Conservation (phyloP, 2,113 vertebrate species). For the Struthidea cinerea region DNA sequence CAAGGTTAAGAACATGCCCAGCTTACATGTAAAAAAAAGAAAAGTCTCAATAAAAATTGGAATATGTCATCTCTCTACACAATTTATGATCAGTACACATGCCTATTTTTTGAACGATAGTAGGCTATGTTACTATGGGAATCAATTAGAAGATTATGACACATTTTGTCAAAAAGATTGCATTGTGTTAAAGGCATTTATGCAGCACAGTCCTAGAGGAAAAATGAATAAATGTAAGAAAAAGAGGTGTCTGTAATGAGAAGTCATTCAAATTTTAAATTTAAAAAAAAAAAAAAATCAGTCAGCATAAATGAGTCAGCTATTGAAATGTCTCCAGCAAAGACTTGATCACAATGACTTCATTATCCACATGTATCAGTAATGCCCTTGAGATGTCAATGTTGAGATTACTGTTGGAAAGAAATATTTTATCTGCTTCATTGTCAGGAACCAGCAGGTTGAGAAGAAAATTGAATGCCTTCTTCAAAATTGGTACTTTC, state of each 20-base stretch:
- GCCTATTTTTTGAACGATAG: not conserved
- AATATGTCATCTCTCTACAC: not conserved
- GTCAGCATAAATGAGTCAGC: not conserved
- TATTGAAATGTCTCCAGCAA: not conserved
- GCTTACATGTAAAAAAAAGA: not conserved
- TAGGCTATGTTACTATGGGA: not conserved
- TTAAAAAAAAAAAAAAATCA: not conserved
- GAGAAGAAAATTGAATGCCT: not conserved
- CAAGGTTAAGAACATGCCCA: slow-evolving; percentile 1
- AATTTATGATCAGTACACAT: not conserved
- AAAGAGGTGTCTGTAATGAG: not conserved
- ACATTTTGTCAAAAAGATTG: slow-evolving; percentile 22
- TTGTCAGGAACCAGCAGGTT: not conserved
- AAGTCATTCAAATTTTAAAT: not conserved
- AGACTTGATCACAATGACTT: slow-evolving; percentile 1
- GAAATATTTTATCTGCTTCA: slow-evolving; percentile 7
- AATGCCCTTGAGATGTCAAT: not conserved
- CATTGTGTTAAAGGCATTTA: not conserved
- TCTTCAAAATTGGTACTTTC: not conserved
- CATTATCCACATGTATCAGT: not conserved
- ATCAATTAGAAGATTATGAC: slow-evolving; percentile 11
- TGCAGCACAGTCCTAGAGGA: not conserved
- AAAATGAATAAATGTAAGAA: not conserved
- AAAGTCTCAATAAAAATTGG: not conserved
- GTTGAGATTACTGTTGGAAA: not conserved